These are phyloP conservation scores for Leptatherina wallacei DNA, from an alignment of 2,797 vertebrate species.

Conservation along the genomic window DNA sequence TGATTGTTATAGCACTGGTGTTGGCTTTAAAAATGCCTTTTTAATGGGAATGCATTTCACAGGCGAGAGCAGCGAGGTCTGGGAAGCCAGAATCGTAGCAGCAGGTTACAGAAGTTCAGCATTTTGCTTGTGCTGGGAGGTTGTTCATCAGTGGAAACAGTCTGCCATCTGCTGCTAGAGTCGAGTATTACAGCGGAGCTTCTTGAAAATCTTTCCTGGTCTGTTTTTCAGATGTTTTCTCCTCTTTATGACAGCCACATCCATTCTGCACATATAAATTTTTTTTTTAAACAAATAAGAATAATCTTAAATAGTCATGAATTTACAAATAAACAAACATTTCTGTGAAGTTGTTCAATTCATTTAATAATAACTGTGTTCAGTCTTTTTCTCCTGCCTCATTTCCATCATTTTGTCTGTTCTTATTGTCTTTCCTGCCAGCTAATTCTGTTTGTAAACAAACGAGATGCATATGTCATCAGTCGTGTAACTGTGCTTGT, in stretches of 20 bases:
- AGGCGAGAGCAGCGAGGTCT: conserved; percentile 79
- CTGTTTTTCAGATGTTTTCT: conserved; percentile 16
- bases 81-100: conserved; percentile 76
- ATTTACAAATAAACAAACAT: not conserved
- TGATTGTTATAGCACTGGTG: conserved; percentile 86
- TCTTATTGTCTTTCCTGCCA: conserved; percentile 40
- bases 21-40: conserved; percentile 85
- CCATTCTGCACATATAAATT: not conserved
- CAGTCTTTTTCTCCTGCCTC: not conserved
- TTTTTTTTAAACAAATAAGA: not conserved
- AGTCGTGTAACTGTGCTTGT: conserved; percentile 73
- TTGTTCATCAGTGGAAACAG: conserved; percentile 80
- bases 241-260: not conserved
- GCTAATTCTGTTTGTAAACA: conserved; percentile 62
- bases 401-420: not conserved
- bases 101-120: conserved; percentile 73
- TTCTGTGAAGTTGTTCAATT: not conserved
- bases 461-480: conserved; percentile 66
- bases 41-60: conserved; percentile 86
- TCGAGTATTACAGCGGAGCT: conserved; percentile 32
- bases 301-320: not conserved
- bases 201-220: conserved; percentile 4
- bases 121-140: conserved; percentile 32
- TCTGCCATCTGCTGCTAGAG: conserved; percentile 84
- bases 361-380: conserved; percentile 13